phyloP scores from a whole-genome alignment of 2,797 vertebrate species.

The Leptodactylus fallax region DNA sequence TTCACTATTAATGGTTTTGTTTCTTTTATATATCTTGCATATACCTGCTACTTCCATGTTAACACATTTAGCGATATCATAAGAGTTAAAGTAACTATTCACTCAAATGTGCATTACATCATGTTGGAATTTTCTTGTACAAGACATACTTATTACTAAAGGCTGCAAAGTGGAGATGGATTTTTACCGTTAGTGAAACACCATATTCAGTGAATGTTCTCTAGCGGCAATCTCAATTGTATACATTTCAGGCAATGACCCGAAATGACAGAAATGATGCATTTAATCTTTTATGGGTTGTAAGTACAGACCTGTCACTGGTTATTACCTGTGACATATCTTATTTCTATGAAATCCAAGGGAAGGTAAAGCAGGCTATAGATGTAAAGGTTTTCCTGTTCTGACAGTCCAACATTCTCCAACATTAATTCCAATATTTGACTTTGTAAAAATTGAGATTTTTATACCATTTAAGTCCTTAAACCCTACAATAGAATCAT shows the following conservation, averaged over 20 bases:
- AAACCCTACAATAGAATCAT: background rate
- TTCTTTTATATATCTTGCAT: background rate
- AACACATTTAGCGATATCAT: background rate
- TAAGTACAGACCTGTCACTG: constrained; percentile 5
- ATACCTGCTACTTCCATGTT: background rate
- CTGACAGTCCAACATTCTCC: background rate
- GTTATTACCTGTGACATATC: background rate
- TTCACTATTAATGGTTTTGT: background rate
- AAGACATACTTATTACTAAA: background rate
- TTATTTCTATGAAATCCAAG: background rate
- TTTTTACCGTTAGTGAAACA: background rate
- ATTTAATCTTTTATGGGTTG: constrained; percentile 15
- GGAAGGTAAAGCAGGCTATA: background rate
- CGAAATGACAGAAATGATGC: background rate
- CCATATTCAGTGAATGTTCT: background rate
- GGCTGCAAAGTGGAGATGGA: background rate
- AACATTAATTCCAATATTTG: background rate
- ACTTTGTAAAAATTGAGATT: background rate
- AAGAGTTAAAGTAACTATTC: background rate
- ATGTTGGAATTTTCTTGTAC: background rate
- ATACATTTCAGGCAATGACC: background rate
- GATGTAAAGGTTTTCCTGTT: background rate
- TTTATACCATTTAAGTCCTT: background rate
- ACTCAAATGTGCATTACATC: background rate
- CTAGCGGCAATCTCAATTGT: background rate